Percentiles rank a stretch among this genome's conserved stretches.
These are phyloP conservation scores for Drosophila melanosoma DNA, from an alignment of 2,888 invertebrate genomes.

Conservation along the genomic window DNA sequence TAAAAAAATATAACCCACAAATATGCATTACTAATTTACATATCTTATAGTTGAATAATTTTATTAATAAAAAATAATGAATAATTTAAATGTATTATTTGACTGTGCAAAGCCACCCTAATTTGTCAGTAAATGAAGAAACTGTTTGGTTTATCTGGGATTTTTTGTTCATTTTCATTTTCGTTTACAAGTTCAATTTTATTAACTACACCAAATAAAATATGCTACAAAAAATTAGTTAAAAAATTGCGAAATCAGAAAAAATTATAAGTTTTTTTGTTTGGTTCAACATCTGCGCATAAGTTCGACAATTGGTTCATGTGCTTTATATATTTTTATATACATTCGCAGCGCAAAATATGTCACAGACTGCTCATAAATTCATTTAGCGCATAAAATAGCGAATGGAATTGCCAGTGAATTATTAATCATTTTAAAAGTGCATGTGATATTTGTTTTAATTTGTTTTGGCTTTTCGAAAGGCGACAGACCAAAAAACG, in stretches of 20 bases:
- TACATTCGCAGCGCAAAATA: constrained; percentile 38
- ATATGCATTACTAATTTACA: too few species aligned
- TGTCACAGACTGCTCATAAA: constrained; percentile 71
- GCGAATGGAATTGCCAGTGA: constrained; percentile 55
- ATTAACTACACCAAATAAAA: constrained; percentile 15
- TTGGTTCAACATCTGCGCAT: constrained; percentile 28
- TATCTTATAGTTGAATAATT: not conserved
- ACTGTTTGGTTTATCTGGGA: not conserved
- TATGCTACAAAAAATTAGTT: constrained; percentile 40
- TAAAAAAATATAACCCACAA: too few species aligned
- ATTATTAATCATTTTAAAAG: constrained; percentile 69
- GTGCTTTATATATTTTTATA: not conserved
- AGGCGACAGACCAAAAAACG: constrained; percentile 55
- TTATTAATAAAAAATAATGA: not conserved
- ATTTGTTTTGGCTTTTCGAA: constrained; percentile 6
- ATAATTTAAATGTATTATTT: not conserved
- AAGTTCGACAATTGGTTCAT: constrained; percentile 6
- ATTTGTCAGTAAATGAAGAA: not conserved
- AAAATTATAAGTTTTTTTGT: constrained; percentile 17
- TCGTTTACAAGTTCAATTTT: constrained; percentile 29
- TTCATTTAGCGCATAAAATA: constrained; percentile 64
- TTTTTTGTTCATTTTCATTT: not conserved
- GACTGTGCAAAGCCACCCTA: not conserved
- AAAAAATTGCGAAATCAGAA: constrained; percentile 43
- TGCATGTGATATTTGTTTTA: constrained; percentile 56